phyloP scores from a whole-genome alignment of 2,797 vertebrate species.

The Anguilla obscura region DNA sequence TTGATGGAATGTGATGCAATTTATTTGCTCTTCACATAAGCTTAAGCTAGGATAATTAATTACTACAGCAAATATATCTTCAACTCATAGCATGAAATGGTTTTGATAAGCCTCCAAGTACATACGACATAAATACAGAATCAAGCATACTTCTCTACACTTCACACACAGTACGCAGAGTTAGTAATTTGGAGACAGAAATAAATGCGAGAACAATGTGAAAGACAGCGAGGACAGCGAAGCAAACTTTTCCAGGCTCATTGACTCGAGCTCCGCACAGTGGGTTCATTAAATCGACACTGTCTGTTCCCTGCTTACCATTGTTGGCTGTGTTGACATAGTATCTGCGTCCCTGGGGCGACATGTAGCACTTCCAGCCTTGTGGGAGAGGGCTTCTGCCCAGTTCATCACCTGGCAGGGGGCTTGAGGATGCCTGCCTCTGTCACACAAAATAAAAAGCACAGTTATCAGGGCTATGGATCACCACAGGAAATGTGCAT shows the following conservation, averaged over 20 bases:
- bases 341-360: constrained; percentile 89
- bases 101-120: not conserved
- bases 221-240: not conserved
- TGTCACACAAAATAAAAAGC: constrained; percentile 60
- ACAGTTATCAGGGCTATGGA: constrained; percentile 23
- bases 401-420: constrained; percentile 82
- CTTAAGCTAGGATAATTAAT: not conserved
- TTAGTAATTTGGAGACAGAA: not conserved
- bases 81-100: not conserved
- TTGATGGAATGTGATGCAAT: not conserved
- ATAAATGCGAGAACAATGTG: not conserved
- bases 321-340: constrained; percentile 94
- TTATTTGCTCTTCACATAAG: not conserved
- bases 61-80: not conserved
- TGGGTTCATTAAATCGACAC: not conserved
- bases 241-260: not conserved
- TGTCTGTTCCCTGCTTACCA: constrained; percentile 74
- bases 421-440: constrained; percentile 83
- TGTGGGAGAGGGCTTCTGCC: constrained; percentile 78
- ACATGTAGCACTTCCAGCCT: constrained; percentile 94
- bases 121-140: not conserved
- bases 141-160: not conserved
- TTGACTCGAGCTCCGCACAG: not conserved
- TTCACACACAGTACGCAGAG: too few relatives aligned
- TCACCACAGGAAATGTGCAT: constrained; percentile 23